A percentile compares a stretch with the other conserved stretches of the same genome.
Conservation (phyloP, 2,797 vertebrate species). For the Bovichtus diacanthus region DNA sequence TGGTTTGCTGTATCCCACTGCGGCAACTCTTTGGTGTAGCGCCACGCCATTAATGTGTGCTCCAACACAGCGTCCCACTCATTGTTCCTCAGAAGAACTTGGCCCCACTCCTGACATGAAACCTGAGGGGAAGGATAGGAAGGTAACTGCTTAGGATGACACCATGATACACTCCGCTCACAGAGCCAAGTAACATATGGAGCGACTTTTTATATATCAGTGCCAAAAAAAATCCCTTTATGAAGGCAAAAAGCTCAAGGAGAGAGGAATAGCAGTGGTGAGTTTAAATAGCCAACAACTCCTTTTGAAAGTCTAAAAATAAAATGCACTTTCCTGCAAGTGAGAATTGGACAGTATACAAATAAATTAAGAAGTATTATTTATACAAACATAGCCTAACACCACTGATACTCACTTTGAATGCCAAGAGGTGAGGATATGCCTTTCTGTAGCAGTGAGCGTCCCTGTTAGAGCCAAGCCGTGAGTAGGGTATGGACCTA, state of each 20-base stretch:
- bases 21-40: slow-evolving; percentile 81
- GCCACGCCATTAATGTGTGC: slow-evolving; percentile 79
- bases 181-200: neutral
- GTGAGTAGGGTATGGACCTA: slow-evolving; percentile 83
- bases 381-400: neutral
- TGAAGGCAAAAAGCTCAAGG: neutral
- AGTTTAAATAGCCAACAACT: neutral
- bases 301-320: neutral
- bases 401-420: slow-evolving; percentile 74
- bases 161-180: neutral
- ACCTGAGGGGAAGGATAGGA: slow-evolving; percentile 62
- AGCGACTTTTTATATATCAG: neutral
- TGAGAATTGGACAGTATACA: neutral
- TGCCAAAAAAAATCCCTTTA: neutral
- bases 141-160: neutral
- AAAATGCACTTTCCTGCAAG: neutral
- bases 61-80: slow-evolving; percentile 81
- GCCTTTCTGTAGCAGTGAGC: slow-evolving; percentile 87
- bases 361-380: neutral
- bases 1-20: slow-evolving; percentile 83
- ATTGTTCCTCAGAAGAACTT: slow-evolving; percentile 74
- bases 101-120: slow-evolving; percentile 83
- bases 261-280: neutral
- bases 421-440: slow-evolving; percentile 82
- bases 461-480: slow-evolving; percentile 85